Conservation (phyloP, 2,113 vertebrate species). For the Eulemur macaco region DNA sequence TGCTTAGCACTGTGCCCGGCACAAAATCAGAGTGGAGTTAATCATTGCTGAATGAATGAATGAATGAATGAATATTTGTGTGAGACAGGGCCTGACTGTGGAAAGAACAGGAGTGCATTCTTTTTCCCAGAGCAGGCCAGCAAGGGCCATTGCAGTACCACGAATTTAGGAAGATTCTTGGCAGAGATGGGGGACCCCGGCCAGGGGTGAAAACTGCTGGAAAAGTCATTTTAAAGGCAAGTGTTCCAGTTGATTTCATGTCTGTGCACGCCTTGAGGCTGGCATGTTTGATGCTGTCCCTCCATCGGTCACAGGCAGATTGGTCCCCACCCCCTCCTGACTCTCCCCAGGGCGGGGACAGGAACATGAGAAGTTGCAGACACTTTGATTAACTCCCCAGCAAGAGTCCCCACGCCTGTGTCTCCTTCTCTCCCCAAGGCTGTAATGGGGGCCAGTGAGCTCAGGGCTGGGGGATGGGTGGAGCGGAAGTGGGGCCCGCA, state of each 20-base stretch:
- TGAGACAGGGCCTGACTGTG: background rate
- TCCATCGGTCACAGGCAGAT: slow-evolving; percentile 43
- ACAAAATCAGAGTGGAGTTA: background rate
- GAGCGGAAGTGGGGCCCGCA: background rate
- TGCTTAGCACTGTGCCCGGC: background rate
- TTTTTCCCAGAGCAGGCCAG: background rate
- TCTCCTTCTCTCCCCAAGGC: slow-evolving; percentile 61
- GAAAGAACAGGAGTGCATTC: background rate
- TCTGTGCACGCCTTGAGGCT: slow-evolving; percentile 79
- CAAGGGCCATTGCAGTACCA: background rate
- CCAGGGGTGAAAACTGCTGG: slow-evolving; percentile 64
- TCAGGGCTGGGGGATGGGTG: background rate
- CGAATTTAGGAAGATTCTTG: slow-evolving; percentile 38
- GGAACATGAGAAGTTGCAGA: slow-evolving; percentile 70
- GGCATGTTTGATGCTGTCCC: slow-evolving; percentile 71
- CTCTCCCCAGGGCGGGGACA: slow-evolving; percentile 64
- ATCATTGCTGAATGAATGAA: background rate
- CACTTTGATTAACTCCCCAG: slow-evolving; percentile 83
- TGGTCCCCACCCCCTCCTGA: background rate
- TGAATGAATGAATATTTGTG: background rate
- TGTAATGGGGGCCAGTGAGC: slow-evolving; percentile 42
- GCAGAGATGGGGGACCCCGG: background rate
- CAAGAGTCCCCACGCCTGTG: slow-evolving; percentile 67
- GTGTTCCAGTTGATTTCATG: slow-evolving; percentile 78
- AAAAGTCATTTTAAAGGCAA: slow-evolving; percentile 79